Evolutionary conservation across 2,797 vertebrate species (phyloP), one percentile per base, ranked within the genome.

Genomic region (Furcifer pardalis): DNA sequence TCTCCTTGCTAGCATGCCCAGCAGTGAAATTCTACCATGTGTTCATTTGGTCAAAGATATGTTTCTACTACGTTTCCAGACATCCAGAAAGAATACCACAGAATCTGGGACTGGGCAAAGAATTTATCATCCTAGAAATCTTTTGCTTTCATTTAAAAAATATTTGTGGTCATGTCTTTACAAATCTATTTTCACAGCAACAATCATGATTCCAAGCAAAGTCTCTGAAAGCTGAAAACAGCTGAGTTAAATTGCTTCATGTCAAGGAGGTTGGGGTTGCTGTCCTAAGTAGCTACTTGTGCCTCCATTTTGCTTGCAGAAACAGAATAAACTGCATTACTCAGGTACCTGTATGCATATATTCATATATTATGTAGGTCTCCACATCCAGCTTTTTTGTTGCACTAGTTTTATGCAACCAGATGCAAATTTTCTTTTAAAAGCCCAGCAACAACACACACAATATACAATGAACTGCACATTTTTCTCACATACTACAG

Each of bases 321-420:
- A 30, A 37, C 25, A 42, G 7, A 78, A n/a, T 63, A n/a, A 62
- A 42, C 42, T 44, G 32, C 42, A 40, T 15, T 44, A n/a, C 40
- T 9, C 21, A 59, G 13, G 32, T 25, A 86, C 68, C 69, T 81
- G 87, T 72, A 78, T 89, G 87, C 86, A 81, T 86, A 86, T 56
- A 59, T 42, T 3, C 44, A 46, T 32, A 21, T 2, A 21, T n/a
- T 30, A 32, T 46, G 60, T 12, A 49, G 2, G 7, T 65, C 30
- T n/a, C 17, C n/a, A 30, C 32, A 46, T 46, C 46, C 42, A 79
- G 15, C 52, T 17, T 63, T 65, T 40, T 44, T 15, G 42, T 44
- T 25, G 27, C 46, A 7, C 37, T 42, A 25, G 37, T 42, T n/a
- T 75, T 7, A 5, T 1, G 32, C 30, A 35, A 76, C 56, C 23